These are phyloP conservation scores for Ctena decussata DNA, from an alignment of 2,888 invertebrate species.

Conservation along the genomic window DNA sequence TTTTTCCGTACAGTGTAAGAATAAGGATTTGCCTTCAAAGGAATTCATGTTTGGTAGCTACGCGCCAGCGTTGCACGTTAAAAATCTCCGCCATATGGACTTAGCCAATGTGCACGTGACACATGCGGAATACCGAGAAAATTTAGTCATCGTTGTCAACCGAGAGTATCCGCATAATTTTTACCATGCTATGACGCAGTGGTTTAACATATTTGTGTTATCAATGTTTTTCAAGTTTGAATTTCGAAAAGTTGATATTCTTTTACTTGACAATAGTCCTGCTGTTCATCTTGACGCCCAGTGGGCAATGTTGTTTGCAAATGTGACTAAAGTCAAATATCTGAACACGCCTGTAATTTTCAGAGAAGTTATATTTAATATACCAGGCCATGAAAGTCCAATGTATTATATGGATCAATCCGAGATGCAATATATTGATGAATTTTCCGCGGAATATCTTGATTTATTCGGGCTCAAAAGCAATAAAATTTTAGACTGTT, in stretches of 20 bases:
- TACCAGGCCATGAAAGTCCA: constrained; percentile 55
- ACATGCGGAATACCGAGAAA: not conserved
- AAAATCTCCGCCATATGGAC: not conserved
- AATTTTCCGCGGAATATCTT: constrained; percentile 43
- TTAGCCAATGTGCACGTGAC: not conserved
- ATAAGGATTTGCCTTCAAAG: not conserved
- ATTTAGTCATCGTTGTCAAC: constrained; percentile 32
- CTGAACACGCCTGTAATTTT: constrained; percentile 27
- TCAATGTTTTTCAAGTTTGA: constrained; percentile 38
- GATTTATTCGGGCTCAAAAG: constrained; percentile 25
- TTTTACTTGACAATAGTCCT: constrained; percentile 49
- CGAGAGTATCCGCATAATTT: constrained; percentile 59
- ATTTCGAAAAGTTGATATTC: constrained; percentile 31
- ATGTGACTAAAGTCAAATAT: constrained; percentile 20
- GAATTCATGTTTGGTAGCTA: constrained; percentile 25
- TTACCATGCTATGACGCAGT: constrained; percentile 61
- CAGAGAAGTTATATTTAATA: constrained; percentile 48
- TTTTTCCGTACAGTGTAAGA: constrained; percentile 36
- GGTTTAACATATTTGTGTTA: constrained; percentile 53
- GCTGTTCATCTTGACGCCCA: constrained; percentile 49
- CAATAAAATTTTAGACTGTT: constrained; percentile 36
- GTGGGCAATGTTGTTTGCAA: constrained; percentile 43
- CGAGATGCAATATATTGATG: constrained; percentile 43
- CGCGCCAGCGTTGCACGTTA: constrained; percentile 14
- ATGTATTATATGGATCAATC: constrained; percentile 46